Base-by-base conservation (phyloP, 2,888 invertebrate genomes). In the Melinopterus prodromus region DNA sequence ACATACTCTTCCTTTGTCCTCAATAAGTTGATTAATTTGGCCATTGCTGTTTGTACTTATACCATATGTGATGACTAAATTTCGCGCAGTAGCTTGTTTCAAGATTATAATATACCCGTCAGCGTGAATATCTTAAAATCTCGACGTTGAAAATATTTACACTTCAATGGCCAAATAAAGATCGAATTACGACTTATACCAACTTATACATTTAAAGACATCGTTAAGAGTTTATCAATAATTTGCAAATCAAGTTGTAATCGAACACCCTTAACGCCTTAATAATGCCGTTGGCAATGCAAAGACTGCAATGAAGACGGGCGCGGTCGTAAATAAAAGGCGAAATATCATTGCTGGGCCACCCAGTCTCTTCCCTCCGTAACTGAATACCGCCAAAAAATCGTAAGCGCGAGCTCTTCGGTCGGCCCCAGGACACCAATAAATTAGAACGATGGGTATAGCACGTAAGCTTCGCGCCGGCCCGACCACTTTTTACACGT, bases 401-500 rank as follows among this genome's bases (percentile, higher is more conserved):
- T 53, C 9, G 53, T 53, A 53, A 53, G 53, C 53, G 53, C 26
- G 26, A 26, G 26, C 12, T 53, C 53, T 53, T 53, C 53, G 53
- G 53, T 12, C 26, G 16, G 70, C 76, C 76, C 76, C 69, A 38
- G 76, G 80, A 78, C 38, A 53, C 16, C 16, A 71, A 76, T 76
- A 80, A 78, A 80, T 78, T 78, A 78, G 76, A 78, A 78, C 74
- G 80, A 78, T 80, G 53, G 53, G 53, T 53, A 53, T 53, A 53
- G 53, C 77, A 76, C 76, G 76, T 78, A 80, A 76, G 78, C 76
- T 80, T 78, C 78, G 78, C 80, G 71, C 80, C 76, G 80, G 35
- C 80, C 69, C 71, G 78, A 53, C 53, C 70, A 80, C 79, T 79
- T 80, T 81, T 81, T 81, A 82, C 82, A 80, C 81, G 81, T 77